Conservation (phyloP, 2,888 invertebrate species). For the Drosophila tanythrix region DNA sequence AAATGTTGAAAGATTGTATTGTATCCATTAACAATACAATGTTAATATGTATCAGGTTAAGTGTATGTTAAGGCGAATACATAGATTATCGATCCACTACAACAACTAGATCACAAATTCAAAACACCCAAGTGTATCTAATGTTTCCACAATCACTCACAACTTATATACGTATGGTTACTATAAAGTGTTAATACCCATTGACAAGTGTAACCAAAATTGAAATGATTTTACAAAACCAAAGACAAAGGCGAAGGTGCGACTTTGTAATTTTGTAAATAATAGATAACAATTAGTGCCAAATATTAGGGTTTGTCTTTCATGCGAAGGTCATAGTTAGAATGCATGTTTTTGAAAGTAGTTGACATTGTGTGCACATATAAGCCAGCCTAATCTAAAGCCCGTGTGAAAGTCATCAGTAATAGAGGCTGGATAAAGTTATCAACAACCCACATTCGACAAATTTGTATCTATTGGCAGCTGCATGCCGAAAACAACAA, state of each 20-base stretch:
- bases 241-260: conserved; percentile 28
- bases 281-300: conserved; percentile 30
- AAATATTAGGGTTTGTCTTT: conserved; percentile 14
- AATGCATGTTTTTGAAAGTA: conserved; percentile 67
- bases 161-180: too few species aligned
- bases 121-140: neutral
- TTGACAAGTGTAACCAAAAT: conserved; percentile 9
- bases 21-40: neutral
- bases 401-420: conserved; percentile 25
- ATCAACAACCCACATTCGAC: conserved; percentile 12
- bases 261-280: conserved; percentile 14
- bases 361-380: conserved; percentile 73
- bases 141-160: neutral
- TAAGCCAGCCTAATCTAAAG: conserved; percentile 18
- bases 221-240: too few species aligned
- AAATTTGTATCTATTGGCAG: conserved; percentile 11
- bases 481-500: conserved; percentile 18
- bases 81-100: neutral
- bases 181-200: neutral
- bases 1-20: neutral
- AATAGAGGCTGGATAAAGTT: conserved; percentile 20
- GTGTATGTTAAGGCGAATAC: neutral
- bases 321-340: conserved; percentile 46
- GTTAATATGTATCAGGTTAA: neutral
- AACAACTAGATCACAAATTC: neutral